Conservation (phyloP, 53 echinoderm and acorn worm genomes). For the Astropecten irregularis region DNA sequence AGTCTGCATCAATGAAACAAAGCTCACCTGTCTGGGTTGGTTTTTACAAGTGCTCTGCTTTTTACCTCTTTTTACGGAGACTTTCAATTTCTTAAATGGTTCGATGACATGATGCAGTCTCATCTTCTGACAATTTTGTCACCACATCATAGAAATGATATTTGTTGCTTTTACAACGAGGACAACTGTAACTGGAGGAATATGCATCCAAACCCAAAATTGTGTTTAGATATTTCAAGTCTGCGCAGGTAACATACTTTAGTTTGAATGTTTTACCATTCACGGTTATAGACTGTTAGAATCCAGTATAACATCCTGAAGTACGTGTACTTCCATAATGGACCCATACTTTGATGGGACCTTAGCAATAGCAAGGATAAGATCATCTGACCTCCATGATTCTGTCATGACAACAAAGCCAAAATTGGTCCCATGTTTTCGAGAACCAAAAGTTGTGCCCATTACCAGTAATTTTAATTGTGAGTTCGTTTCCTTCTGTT, state of each 20-base stretch:
- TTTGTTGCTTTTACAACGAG: constrained; percentile 18
- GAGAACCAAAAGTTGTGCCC: constrained; percentile 24
- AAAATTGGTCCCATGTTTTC: constrained; percentile 14
- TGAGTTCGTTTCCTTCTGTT: not conserved
- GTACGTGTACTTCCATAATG: constrained; percentile 5
- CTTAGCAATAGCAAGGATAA: constrained; percentile 21
- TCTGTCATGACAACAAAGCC: constrained; percentile 35
- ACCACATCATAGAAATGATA: constrained; percentile 31
- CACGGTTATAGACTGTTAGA: constrained; percentile 28
- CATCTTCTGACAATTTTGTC: constrained; percentile 12
- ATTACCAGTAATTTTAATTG: constrained; percentile 18
- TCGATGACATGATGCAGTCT: not conserved
- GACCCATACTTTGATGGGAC: constrained; percentile 8
- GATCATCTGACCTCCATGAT: constrained; percentile 38
- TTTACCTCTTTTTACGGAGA: constrained; percentile 13
- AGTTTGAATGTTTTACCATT: constrained; percentile 14
- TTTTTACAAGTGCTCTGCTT: too few relatives aligned
- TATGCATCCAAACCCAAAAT: constrained; percentile 13
- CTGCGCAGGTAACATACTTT: constrained; percentile 33
- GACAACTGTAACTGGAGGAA: constrained; percentile 32
- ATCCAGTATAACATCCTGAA: not conserved
- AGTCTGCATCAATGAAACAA: too few relatives aligned
- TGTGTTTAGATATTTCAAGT: constrained; percentile 26
- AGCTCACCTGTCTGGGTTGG: too few relatives aligned
- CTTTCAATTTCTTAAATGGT: constrained; percentile 19